Percentiles rank a stretch among this genome's conserved stretches.
Conservation (phyloP, 30 jellyfish, hydroid and myxozoan species). For the Clytia hemisphaerica region DNA sequence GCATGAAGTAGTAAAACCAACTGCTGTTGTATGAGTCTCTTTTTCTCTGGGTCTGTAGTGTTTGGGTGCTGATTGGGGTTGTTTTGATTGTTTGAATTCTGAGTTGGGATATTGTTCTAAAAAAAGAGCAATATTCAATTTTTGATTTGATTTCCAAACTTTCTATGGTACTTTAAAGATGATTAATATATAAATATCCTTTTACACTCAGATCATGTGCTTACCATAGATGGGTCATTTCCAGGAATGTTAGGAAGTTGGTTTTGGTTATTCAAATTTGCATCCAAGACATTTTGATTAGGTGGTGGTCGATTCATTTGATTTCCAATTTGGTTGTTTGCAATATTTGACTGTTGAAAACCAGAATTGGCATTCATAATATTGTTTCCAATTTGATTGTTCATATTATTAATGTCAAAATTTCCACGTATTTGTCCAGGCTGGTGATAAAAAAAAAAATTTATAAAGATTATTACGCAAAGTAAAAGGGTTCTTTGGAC, state of each 20-base stretch:
- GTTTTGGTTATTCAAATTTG: no score
- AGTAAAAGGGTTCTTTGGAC: not conserved
- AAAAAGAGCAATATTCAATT: no score
- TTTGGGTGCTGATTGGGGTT: no score
- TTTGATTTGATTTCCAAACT: no score
- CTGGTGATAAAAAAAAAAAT: conserved; percentile 16
- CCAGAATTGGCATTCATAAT: conserved; percentile 67
- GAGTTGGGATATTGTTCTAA: no score
- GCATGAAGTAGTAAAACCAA: conserved; percentile 90
- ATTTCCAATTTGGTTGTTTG: not conserved
- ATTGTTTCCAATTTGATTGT: not conserved
- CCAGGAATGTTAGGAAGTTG: no score
- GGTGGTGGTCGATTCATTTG: conserved; percentile 31
- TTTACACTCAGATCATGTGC: no score
- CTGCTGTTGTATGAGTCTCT: conserved; percentile 90
- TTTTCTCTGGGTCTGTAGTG: conserved; percentile 96
- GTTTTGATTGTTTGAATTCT: no score
- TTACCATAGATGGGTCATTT: no score
- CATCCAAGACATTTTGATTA: conserved; percentile 26
- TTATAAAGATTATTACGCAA: not conserved
- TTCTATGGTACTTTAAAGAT: no score
- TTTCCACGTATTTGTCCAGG: conserved; percentile 57
- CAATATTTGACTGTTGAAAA: conserved; percentile 41
- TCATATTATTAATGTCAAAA: conserved; percentile 42
- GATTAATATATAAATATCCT: no score